Percentiles rank a stretch among this genome's conserved stretches.
phyloP scores from a whole-genome alignment of 2,797 vertebrate genomes.

The Botia kubotai region DNA sequence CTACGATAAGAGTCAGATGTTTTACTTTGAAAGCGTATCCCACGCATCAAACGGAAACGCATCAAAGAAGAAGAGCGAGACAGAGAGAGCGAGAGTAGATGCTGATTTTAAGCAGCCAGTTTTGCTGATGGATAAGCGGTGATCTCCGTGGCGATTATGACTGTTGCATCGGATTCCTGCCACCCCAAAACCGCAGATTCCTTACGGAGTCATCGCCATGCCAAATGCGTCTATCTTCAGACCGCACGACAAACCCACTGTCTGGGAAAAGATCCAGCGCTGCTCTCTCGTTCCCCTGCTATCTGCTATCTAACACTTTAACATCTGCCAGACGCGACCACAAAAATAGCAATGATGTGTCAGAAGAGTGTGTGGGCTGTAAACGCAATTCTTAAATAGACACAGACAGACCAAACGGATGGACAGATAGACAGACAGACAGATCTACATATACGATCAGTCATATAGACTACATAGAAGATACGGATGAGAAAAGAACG shows the following conservation, averaged over 20 bases:
- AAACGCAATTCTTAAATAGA: neutral
- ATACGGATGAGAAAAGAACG: too few species aligned
- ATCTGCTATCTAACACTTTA: slow-evolving; percentile 25
- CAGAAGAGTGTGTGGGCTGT: neutral
- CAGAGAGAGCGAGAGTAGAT: slow-evolving; percentile 4
- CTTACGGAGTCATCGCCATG: slow-evolving; percentile 15
- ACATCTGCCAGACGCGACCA: slow-evolving; percentile 29
- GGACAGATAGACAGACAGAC: neutral
- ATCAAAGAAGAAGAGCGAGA: neutral
- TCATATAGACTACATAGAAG: too few species aligned
- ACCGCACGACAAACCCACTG: slow-evolving; percentile 23
- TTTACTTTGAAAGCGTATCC: neutral
- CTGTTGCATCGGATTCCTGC: slow-evolving; percentile 26
- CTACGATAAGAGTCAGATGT: neutral
- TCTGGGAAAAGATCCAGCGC: slow-evolving; percentile 47
- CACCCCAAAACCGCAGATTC: slow-evolving; percentile 15
- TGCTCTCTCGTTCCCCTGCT: slow-evolving; percentile 18
- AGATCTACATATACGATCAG: neutral
- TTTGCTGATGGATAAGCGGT: slow-evolving; percentile 38
- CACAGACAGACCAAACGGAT: neutral
- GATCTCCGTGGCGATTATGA: slow-evolving; percentile 48
- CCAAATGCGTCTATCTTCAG: slow-evolving; percentile 48
- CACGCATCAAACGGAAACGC: slow-evolving; percentile 8
- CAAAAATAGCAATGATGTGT: slow-evolving; percentile 34
- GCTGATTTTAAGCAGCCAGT: slow-evolving; percentile 14